Percentiles rank a stretch among this genome's conserved stretches.
These are phyloP conservation scores for Oasisia sp. DNA, from an alignment of 2,888 invertebrate species.

Conservation along the genomic window DNA sequence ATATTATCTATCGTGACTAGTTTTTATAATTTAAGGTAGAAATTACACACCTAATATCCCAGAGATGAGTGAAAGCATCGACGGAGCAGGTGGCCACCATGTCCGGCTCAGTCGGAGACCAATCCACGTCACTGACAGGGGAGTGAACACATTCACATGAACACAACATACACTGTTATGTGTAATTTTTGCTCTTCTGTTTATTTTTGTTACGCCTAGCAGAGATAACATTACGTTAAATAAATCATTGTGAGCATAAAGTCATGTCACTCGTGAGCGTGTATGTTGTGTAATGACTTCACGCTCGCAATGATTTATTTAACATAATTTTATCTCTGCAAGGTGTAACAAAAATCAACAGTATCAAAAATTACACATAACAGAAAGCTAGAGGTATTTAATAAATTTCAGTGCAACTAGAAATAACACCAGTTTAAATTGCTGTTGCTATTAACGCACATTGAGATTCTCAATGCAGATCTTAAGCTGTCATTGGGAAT, in stretches of 20 bases:
- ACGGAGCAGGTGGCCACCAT: constrained; percentile 89
- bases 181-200: background rate
- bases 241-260: background rate
- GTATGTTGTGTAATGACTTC: background rate
- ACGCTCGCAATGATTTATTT: background rate
- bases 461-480: background rate
- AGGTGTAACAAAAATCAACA: background rate
- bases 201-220: background rate
- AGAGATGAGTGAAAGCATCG: constrained; percentile 91
- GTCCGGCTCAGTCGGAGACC: constrained; percentile 84
- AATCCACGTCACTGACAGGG: constrained; percentile 79
- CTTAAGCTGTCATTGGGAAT: background rate
- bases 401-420: background rate
- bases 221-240: background rate
- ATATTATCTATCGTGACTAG: too few relatives aligned
- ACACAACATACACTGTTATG: background rate
- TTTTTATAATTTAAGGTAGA: background rate
- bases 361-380: background rate
- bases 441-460: background rate
- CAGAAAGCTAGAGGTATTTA: background rate
- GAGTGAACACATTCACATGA: background rate
- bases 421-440: background rate
- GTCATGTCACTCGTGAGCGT: background rate
- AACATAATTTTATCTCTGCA: background rate
- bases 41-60: constrained; percentile 76